Percentiles rank a stretch among this genome's conserved stretches.
Conservation (phyloP, 2,113 vertebrate species). For the Clarias macrocephalus region DNA sequence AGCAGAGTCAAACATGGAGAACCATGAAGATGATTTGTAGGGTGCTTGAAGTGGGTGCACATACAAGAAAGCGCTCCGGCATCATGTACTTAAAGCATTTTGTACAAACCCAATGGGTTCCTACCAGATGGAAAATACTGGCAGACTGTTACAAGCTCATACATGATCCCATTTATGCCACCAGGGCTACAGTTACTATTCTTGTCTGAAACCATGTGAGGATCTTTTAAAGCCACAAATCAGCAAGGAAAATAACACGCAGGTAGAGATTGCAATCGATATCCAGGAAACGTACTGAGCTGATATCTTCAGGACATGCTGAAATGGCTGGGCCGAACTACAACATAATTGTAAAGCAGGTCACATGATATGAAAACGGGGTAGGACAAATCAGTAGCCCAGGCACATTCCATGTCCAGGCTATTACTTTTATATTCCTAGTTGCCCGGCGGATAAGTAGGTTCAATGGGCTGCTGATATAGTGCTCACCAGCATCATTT, state of each 20-base stretch:
- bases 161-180: conserved; percentile 14
- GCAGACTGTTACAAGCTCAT: neutral
- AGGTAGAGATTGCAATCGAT: neutral
- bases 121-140: conserved; percentile 9
- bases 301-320: neutral
- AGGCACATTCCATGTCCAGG: neutral
- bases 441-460: neutral
- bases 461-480: conserved; percentile 2
- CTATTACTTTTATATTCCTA: neutral
- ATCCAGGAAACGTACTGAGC: neutral
- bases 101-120: neutral
- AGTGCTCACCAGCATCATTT: neutral
- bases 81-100: conserved; percentile 17
- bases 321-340: neutral
- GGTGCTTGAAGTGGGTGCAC: neutral
- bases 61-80: conserved; percentile 10
- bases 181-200: conserved; percentile 20
- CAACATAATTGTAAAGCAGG: too few species aligned
- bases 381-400: neutral
- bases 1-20: neutral
- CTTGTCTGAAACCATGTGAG: neutral
- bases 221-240: conserved; percentile 14
- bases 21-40: neutral
- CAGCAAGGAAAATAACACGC: conserved; percentile 11
- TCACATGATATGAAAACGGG: neutral